These are phyloP conservation scores for Scolopax mira DNA, from an alignment of 2,113 vertebrate species.

Conservation along the genomic window DNA sequence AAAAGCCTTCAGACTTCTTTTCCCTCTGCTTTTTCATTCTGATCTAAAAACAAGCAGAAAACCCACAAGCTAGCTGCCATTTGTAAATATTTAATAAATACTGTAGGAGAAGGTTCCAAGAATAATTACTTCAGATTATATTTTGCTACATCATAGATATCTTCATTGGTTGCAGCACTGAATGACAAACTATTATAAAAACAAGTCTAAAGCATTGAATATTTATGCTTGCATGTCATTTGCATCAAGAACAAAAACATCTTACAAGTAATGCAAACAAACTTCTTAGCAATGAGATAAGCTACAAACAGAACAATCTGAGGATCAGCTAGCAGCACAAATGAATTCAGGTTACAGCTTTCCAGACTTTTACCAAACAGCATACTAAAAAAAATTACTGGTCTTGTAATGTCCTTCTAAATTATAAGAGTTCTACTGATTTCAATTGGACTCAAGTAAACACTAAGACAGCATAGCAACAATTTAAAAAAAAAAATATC, in stretches of 20 bases:
- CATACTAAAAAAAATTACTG: background rate
- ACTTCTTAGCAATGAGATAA: background rate
- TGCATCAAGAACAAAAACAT: background rate
- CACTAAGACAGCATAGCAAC: background rate
- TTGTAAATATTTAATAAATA: conserved; percentile 47
- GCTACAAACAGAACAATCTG: background rate
- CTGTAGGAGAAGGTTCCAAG: background rate
- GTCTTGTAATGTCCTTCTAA: background rate
- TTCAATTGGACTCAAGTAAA: background rate
- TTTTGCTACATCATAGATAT: background rate
- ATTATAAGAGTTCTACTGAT: background rate
- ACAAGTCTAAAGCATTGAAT: background rate
- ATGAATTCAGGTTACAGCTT: background rate
- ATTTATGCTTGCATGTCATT: conserved; percentile 9
- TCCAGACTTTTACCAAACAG: background rate
- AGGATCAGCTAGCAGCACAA: background rate
- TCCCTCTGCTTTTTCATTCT: background rate
- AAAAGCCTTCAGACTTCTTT: background rate
- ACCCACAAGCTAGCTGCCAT: background rate
- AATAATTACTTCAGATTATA: conserved; percentile 18
- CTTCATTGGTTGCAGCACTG: background rate
- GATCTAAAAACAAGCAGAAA: background rate
- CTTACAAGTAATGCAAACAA: background rate
- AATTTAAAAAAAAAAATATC: background rate
- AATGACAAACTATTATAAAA: conserved; percentile 6